phyloP scores from a whole-genome alignment of 37 sponge, comb jelly and placozoan species.

The Petrosia ficiformis region DNA sequence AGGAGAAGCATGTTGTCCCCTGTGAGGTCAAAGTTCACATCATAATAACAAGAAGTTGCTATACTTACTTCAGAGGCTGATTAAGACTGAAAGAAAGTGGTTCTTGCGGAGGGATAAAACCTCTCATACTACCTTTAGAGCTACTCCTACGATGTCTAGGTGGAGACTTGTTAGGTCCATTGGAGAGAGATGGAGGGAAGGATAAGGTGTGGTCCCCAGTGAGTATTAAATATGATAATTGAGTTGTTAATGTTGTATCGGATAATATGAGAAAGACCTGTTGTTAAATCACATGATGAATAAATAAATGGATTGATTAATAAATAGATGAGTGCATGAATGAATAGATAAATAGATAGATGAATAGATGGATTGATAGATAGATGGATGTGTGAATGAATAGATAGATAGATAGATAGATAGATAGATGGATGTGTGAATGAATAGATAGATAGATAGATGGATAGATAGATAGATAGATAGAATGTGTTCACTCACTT shows the following conservation, averaged over 20 bases:
- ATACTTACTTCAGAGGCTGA: background rate
- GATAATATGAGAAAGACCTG: slow-evolving; percentile 71
- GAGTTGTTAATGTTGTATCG: slow-evolving; percentile 45
- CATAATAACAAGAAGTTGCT: background rate
- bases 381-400: too few species aligned
- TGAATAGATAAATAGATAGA: too few species aligned
- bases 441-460: too few species aligned
- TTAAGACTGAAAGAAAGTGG: slow-evolving; percentile 23
- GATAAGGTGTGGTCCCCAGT: slow-evolving; percentile 51
- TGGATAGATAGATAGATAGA: too few species aligned
- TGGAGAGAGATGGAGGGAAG: slow-evolving; percentile 30
- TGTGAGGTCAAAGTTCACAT: background rate
- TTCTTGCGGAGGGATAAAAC: slow-evolving; percentile 43
- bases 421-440: too few species aligned
- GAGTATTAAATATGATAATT: slow-evolving; percentile 50
- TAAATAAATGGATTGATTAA: too few species aligned
- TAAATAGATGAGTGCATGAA: too few species aligned
- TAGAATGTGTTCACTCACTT: slow-evolving; percentile 40
- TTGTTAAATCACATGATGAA: background rate
- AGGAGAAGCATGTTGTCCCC: too few species aligned
- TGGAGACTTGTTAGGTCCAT: background rate
- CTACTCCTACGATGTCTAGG: slow-evolving; percentile 7
- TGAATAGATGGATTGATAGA: too few species aligned
- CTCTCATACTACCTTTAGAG: slow-evolving; percentile 20
- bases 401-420: too few species aligned